Base-by-base conservation (phyloP, 2,797 vertebrate species). In the Pyrocephalus nanus region DNA sequence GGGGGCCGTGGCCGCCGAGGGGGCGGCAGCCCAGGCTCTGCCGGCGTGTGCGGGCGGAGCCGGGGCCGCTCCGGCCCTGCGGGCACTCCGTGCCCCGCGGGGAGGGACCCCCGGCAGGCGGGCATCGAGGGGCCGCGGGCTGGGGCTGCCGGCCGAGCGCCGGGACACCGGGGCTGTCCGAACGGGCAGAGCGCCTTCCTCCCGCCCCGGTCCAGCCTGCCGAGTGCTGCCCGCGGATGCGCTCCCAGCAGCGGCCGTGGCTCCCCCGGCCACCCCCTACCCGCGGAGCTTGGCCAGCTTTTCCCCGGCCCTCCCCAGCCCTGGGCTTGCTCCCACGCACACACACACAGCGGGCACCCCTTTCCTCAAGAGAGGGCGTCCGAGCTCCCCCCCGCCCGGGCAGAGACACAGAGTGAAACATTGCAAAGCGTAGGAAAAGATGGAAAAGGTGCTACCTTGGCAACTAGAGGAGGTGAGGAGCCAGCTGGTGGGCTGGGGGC, bases 391-490 rank as follows among this genome's bases (percentile, higher is more conserved):
- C 80, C 91, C 80, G 66, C 92, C 94, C 86, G 75, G 74, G 91
- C 92, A 72, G 94, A 92, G 82, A 80, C 89, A 93, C 71, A 94
- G 83, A 92, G 93, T n/a, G 90, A 93, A 96, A 96, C 93, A 95
- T 88, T 91, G 72, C 91, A 90, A 78, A 97, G 96, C 84, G 94
- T 95, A 97, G 78, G 95, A 95, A 98, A 93, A 96, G 86, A 97
- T 94, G 77, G 96, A 96, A 94, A 96, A 94, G 95, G 97, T 96
- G 98, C 98, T 98, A 98, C 98, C 98, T 98, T 98, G 97, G 97
- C 97, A 96, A 98, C 97, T 97, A 93, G 93, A 96, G 97, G 93
- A 94, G 96, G 92, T 96, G 76, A 92, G 98, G 96, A 97, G 97
- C 96, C 97, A 95, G 96, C 95, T 94, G 97, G 95, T 97, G 97